phyloP scores from a whole-genome alignment of 2,113 vertebrate species.

The Malaclemys terrapin region DNA sequence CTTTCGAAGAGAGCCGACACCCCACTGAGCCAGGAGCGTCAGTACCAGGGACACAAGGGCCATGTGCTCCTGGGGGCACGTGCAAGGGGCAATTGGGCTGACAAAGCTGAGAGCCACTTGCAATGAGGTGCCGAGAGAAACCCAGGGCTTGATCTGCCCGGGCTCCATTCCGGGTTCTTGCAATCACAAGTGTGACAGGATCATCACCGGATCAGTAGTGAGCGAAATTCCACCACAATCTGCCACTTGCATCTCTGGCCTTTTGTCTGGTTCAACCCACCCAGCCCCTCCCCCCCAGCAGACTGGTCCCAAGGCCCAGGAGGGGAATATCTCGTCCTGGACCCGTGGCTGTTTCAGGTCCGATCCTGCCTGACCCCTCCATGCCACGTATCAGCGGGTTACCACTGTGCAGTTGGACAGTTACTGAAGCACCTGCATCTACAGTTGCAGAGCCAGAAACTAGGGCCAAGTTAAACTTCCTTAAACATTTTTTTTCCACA shows the following conservation, averaged over 20 bases:
- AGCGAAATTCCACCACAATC: neutral
- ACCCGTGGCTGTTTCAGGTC: neutral
- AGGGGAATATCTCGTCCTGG: neutral
- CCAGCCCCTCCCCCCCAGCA: conserved; percentile 11
- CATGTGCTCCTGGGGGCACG: neutral
- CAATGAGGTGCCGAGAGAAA: neutral
- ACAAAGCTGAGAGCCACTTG: neutral
- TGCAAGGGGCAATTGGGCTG: neutral
- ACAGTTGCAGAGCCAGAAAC: neutral
- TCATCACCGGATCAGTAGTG: neutral
- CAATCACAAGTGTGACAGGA: neutral
- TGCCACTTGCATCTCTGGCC: neutral
- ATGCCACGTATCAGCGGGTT: neutral
- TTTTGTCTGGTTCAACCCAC: neutral
- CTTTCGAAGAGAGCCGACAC: neutral
- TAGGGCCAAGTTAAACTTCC: neutral
- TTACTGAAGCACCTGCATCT: neutral
- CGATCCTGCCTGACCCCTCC: neutral
- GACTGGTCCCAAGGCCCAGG: neutral
- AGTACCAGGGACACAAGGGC: neutral
- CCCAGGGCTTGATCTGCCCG: neutral
- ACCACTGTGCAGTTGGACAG: neutral
- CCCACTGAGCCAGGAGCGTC: neutral
- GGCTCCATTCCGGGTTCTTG: neutral
- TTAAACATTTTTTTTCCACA: neutral